Conservation (phyloP, 2,797 vertebrate species). For the Hyperoplus immaculatus region DNA sequence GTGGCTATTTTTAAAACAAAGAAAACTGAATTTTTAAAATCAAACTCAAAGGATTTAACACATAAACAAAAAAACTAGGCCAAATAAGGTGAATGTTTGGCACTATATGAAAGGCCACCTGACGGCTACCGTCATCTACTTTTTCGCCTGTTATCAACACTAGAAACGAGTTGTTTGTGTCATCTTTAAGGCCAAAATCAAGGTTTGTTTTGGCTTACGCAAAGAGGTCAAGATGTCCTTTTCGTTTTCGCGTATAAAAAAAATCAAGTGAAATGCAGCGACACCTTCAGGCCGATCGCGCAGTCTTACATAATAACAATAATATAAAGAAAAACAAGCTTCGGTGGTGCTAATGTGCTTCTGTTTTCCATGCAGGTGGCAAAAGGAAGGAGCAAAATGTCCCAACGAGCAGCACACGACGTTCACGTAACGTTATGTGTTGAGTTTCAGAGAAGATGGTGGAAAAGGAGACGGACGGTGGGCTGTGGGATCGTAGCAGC, state of each 20-base stretch:
- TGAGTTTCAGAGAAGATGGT: constrained; percentile 18
- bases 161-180: rapidly evolving
- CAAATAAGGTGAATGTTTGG: constrained; percentile 2
- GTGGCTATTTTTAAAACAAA: neutral
- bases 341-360: neutral
- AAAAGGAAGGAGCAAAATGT: constrained; percentile 35
- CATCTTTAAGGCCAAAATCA: neutral
- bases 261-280: constrained; percentile 18
- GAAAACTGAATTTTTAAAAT: neutral
- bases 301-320: constrained; percentile 49
- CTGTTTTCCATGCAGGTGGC: constrained; percentile 55
- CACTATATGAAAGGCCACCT: neutral
- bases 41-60: neutral
- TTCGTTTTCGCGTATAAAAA: constrained; percentile 15
- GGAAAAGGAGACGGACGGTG: neutral
- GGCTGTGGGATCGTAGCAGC: neutral
- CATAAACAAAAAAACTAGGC: neutral
- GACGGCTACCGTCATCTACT: neutral
- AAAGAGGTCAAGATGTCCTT: constrained; percentile 25
- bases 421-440: constrained; percentile 1
- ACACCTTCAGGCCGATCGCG: constrained; percentile 29
- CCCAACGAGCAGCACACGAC: constrained; percentile 18
- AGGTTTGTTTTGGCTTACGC: rapidly evolving
- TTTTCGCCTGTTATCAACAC: neutral
- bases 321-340: no score